A percentile compares a stretch with the other conserved stretches of the same genome.
Evolutionary conservation across 1,140 invertebrate genomes (phyloP).

Genomic region (Andrena cerasifolii): DNA sequence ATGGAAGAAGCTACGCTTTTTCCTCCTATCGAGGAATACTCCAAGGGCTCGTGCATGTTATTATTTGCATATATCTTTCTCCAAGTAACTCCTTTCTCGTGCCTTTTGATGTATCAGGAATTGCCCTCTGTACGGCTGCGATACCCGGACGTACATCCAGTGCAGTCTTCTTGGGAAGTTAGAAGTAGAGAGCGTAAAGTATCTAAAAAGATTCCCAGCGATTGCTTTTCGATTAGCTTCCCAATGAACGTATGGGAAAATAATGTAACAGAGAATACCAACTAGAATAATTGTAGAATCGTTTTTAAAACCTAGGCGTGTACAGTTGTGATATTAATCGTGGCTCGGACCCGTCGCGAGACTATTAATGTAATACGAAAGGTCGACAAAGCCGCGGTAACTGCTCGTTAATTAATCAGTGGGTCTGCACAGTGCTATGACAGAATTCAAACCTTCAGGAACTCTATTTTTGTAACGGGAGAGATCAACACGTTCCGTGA

Average conservation of each 20-base stretch:
- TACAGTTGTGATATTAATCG: no score
- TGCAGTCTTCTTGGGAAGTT: neutral
- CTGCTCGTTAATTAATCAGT: neutral
- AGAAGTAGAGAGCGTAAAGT: neutral
- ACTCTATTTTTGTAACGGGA: neutral
- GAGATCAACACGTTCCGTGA: neutral
- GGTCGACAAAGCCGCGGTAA: neutral
- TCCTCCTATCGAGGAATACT: neutral
- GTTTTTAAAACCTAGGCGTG: no score
- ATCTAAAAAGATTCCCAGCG: no score
- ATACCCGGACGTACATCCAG: neutral
- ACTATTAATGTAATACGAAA: no score
- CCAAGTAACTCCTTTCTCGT: neutral
- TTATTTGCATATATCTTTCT: constrained; percentile 23
- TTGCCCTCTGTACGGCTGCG: neutral
- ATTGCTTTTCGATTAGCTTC: no score
- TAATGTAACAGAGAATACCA: no score
- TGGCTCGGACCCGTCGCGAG: no score
- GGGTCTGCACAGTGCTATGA: neutral
- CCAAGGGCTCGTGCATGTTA: neutral
- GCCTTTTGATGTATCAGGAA: neutral
- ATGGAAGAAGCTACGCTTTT: neutral
- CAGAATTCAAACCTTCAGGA: neutral
- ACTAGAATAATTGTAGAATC: no score
- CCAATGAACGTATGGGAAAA: no score